Conservation (phyloP, 2,888 invertebrate species). For the Pterostichus madidus region DNA sequence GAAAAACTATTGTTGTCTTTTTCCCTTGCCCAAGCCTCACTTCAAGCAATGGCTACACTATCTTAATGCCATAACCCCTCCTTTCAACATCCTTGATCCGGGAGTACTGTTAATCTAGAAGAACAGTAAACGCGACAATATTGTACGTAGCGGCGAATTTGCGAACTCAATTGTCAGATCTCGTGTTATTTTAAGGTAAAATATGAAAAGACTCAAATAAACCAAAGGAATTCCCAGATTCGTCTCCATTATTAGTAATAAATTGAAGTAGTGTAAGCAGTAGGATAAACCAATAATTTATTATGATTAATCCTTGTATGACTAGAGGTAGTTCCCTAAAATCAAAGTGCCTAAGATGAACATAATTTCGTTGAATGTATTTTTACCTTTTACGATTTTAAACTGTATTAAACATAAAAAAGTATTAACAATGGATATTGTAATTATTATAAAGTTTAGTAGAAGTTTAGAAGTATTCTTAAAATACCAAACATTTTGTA, state of each 20-base stretch:
- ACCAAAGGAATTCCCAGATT: slow-evolving; percentile 6
- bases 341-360: slow-evolving; percentile 43
- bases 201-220: background rate
- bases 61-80: too few species aligned
- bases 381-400: slow-evolving; percentile 3
- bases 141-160: too few species aligned
- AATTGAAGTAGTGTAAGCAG: background rate
- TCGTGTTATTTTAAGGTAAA: background rate
- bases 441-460: background rate
- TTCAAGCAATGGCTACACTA: too few species aligned
- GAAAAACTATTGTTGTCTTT: too few species aligned
- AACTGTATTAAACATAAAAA: slow-evolving; percentile 32
- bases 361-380: background rate
- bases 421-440: slow-evolving; percentile 15
- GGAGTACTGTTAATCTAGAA: too few species aligned
- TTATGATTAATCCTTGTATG: background rate
- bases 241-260: slow-evolving; percentile 9
- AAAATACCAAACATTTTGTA: slow-evolving; percentile 18
- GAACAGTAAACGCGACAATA: too few species aligned
- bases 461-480: background rate
- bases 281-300: slow-evolving; percentile 40
- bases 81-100: too few species aligned
- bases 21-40: too few species aligned
- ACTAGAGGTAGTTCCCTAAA: slow-evolving; percentile 17
- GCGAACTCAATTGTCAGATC: too few species aligned